Conservation (phyloP, 2,113 vertebrate species). For the Mesembrinibis cayennensis region DNA sequence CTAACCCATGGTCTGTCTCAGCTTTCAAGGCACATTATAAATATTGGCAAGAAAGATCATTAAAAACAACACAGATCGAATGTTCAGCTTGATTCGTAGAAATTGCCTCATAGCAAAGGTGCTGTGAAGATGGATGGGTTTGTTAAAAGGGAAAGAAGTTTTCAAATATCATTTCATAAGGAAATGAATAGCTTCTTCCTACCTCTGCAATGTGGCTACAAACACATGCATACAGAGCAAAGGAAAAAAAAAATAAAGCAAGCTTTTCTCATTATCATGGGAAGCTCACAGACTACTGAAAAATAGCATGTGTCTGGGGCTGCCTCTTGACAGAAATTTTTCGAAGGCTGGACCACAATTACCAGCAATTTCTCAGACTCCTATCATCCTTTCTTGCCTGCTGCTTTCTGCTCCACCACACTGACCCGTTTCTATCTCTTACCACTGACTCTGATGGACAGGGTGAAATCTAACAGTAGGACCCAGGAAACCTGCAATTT, state of each 20-base stretch:
- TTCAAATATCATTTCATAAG: neutral
- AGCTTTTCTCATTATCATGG: neutral
- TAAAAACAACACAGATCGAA: constrained; percentile 52
- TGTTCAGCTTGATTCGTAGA: constrained; percentile 29
- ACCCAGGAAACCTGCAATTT: neutral
- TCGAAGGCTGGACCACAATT: neutral
- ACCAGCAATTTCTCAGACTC: neutral
- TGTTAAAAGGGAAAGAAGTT: constrained; percentile 15
- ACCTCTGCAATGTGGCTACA: neutral
- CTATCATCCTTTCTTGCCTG: neutral
- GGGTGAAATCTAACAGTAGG: neutral
- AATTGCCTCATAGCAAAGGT: constrained; percentile 35
- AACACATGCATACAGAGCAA: neutral
- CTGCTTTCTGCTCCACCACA: neutral
- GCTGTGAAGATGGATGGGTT: constrained; percentile 48
- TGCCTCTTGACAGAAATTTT: neutral
- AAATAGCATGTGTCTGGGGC: neutral
- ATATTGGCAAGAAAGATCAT: constrained; percentile 48
- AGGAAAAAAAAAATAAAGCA: neutral
- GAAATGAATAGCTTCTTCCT: neutral
- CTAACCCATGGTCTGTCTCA: neutral
- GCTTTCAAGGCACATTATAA: constrained; percentile 32
- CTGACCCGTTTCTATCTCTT: neutral
- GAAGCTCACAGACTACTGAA: neutral
- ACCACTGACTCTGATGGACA: neutral